phyloP scores from a whole-genome alignment of 2,888 invertebrate species.

The Iselma pallidipennis region DNA sequence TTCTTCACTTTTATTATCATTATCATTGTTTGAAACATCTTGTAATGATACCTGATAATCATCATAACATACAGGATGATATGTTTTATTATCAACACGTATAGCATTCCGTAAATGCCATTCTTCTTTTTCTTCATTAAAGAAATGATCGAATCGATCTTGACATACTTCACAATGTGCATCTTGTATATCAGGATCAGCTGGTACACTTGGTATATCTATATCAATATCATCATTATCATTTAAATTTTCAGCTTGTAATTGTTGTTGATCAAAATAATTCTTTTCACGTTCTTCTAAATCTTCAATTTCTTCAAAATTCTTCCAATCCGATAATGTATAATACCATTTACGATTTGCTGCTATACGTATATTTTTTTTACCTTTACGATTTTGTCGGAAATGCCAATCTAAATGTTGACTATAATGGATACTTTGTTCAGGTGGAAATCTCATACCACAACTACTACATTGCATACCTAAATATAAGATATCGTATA shows the following conservation, averaged over 20 bases:
- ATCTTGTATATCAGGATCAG: conserved; percentile 66
- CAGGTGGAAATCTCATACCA: conserved; percentile 90
- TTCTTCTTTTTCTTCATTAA: conserved; percentile 95
- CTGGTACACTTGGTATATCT: conserved; percentile 72
- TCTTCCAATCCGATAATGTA: conserved; percentile 87
- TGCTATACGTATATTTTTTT: conserved; percentile 82
- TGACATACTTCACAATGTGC: conserved; percentile 86
- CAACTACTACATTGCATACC: conserved; percentile 98
- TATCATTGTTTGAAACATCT: conserved; percentile 43
- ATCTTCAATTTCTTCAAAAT: conserved; percentile 93
- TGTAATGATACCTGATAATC: conserved; percentile 72
- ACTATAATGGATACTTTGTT: conserved; percentile 86
- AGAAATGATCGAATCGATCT: conserved; percentile 93
- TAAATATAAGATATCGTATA: conserved; percentile 74
- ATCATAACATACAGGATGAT: conserved; percentile 89
- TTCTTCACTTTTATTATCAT: conserved; percentile 36
- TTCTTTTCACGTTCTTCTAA: conserved; percentile 88
- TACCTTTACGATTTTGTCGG: conserved; percentile 86
- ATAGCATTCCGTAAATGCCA: conserved; percentile 92
- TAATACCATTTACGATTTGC: conserved; percentile 91
- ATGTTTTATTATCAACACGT: conserved; percentile 73
- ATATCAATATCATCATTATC: conserved; percentile 65
- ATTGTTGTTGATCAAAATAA: conserved; percentile 76
- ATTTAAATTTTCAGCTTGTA: conserved; percentile 59
- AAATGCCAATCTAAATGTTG: conserved; percentile 99